phyloP scores from a whole-genome alignment of 2,797 vertebrate genomes.

The Paedocypris micromegethes region DNA sequence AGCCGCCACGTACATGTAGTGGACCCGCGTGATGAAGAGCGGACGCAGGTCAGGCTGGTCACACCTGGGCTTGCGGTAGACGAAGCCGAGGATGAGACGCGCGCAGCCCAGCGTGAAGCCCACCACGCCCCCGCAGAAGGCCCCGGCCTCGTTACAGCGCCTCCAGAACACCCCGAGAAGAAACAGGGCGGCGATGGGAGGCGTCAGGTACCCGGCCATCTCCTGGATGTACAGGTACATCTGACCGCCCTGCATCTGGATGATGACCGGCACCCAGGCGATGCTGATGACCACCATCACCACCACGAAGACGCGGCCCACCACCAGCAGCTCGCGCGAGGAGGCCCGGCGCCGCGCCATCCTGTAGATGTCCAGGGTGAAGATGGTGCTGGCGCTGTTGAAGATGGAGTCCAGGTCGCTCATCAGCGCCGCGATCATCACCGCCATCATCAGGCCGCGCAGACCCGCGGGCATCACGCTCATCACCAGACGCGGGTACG shows the following conservation, averaged over 20 bases:
- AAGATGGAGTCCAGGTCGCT: constrained; percentile 98
- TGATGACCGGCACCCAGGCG: constrained; percentile 94
- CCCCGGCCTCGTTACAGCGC: constrained; percentile 91
- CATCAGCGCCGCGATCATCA: constrained; percentile 98
- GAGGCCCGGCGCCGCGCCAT: constrained; percentile 74
- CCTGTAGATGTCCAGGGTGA: constrained; percentile 95
- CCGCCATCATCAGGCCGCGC: constrained; percentile 97
- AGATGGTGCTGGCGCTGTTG: constrained; percentile 97
- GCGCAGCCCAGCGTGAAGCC: constrained; percentile 79
- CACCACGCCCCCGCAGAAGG: constrained; percentile 91
- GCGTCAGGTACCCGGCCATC: constrained; percentile 93
- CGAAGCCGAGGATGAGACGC: constrained; percentile 83
- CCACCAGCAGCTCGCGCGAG: constrained; percentile 85
- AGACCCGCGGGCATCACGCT: constrained; percentile 90
- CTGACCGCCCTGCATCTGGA: constrained; percentile 98
- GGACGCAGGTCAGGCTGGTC: constrained; percentile 86
- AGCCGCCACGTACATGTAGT: constrained; percentile 96
- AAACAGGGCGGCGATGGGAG: constrained; percentile 92
- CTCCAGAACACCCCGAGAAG: constrained; percentile 95
- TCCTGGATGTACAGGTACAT: constrained; percentile 99
- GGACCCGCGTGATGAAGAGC: constrained; percentile 77
- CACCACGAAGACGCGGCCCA: constrained; percentile 88
- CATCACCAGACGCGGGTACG: constrained; percentile 95
- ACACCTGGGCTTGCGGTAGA: constrained; percentile 86
- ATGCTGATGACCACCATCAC: constrained; percentile 95